Evolutionary conservation across 2,888 invertebrate genomes (phyloP), one percentile per base, ranked within the genome.

Genomic region (Mesorhabditis sp.): DNA sequence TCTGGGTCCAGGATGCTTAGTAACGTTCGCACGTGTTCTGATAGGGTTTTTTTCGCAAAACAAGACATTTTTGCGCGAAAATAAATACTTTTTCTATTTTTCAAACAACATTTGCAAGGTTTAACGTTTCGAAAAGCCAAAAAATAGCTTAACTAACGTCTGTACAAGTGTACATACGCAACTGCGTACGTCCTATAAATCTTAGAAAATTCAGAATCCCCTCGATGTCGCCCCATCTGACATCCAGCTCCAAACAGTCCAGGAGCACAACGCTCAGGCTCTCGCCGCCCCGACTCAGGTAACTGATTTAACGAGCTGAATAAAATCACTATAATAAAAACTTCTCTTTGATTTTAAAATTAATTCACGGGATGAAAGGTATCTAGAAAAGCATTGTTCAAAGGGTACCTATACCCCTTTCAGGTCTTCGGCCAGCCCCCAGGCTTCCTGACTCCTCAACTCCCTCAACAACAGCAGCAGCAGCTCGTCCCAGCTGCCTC

Each of bases 311-410:
- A 50, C n/a, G 28, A 28, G 28, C 28, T 28, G 28, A 28, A 28
- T 28, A 28, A 28, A 28, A 28, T 28, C 28, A 1, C 28, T 28
- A 28, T 28, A 28, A 28, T 28, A 28, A 28, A 28, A 28, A 28
- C 28, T 28, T 28, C 28, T 28, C 28, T 1, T 28, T 50, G n/a
- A 50, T n/a, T 50, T 50, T 13, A 2, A n/a, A n/a, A 10, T 2
- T 13, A 50, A 2, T 50, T 13, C 2, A 13, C 1, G 7, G n/a
- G 58, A 10, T 50, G 7, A 13, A 50, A 50, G 58, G 10, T 41
- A 41, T 63, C 44, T 15, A 72, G 70, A 70, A 70, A 44, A 67
- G 67, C 1, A 70, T 72, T 42, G 69, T 72, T 3, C 69, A 72
- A 61, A 28, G 28, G 7, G 7, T 10, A 65, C 13, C n/a, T 50